phyloP scores from a whole-genome alignment of 2,888 invertebrate species.

The Drosophila anomalata region DNA sequence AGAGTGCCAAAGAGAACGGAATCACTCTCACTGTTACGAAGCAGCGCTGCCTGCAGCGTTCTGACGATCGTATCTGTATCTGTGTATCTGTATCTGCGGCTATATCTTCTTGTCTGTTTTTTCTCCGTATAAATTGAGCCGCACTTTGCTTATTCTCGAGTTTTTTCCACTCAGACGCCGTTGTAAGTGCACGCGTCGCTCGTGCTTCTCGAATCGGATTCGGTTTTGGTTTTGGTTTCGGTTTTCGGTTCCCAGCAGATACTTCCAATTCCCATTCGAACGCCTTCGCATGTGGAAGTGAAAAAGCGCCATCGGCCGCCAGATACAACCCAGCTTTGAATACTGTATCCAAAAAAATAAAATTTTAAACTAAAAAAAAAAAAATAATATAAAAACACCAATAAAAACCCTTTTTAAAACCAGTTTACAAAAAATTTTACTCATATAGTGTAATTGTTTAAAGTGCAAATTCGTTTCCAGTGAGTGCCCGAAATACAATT shows the following conservation, averaged over 20 bases:
- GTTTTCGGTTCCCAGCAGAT: slow-evolving; percentile 21
- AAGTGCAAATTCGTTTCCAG: slow-evolving; percentile 33
- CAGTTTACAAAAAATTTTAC: background rate
- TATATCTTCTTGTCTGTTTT: slow-evolving; percentile 75
- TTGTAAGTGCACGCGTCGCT: slow-evolving; percentile 75
- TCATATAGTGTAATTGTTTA: slow-evolving; percentile 3
- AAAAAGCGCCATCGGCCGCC: slow-evolving; percentile 2
- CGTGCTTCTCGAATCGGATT: slow-evolving; percentile 30
- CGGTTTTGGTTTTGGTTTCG: slow-evolving; percentile 34
- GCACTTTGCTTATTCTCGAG: slow-evolving; percentile 79
- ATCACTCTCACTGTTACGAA: slow-evolving; percentile 69
- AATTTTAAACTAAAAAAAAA: slow-evolving; percentile 20
- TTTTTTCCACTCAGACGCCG: slow-evolving; percentile 77
- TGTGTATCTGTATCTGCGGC: slow-evolving; percentile 31
- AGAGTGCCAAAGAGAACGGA: slow-evolving; percentile 1
- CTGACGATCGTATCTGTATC: slow-evolving; percentile 71
- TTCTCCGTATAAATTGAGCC: slow-evolving; percentile 77
- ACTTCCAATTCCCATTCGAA: slow-evolving; percentile 17
- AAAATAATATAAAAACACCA: background rate
- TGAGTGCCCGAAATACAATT: slow-evolving; percentile 37
- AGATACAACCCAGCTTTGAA: slow-evolving; percentile 25
- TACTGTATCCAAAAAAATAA: slow-evolving; percentile 34
- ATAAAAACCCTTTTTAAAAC: background rate
- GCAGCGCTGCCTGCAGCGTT: slow-evolving; percentile 45
- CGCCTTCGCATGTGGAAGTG: slow-evolving; percentile 2